phyloP scores from a whole-genome alignment of 2,797 vertebrate species.

The Lagodon rhomboides region DNA sequence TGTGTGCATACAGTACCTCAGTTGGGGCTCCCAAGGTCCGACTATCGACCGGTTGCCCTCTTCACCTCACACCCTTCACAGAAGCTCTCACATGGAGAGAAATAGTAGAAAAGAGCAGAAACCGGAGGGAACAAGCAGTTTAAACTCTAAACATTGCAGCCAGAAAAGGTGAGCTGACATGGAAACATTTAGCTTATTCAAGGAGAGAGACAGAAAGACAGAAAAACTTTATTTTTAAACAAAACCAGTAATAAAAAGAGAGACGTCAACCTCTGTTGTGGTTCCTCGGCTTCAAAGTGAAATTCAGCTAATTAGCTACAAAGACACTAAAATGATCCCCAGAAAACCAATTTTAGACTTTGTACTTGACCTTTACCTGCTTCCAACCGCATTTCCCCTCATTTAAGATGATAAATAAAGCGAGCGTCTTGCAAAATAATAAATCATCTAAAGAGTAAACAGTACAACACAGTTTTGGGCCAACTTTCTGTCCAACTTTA shows the following conservation, averaged over 20 bases:
- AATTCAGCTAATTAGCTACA: background rate
- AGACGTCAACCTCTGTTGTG: background rate
- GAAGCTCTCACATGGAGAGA: slow-evolving; percentile 3
- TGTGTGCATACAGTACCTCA: slow-evolving; percentile 10
- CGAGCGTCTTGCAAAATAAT: background rate
- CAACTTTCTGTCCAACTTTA: background rate
- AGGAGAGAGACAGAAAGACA: background rate
- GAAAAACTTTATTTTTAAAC: background rate
- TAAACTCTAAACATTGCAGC: background rate
- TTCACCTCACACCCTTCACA: slow-evolving; percentile 46
- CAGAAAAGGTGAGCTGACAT: background rate
- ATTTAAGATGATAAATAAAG: too few relatives aligned
- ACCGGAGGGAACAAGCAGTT: background rate
- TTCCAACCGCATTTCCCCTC: background rate
- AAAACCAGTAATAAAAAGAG: background rate
- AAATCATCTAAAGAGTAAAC: background rate
- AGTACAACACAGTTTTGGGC: background rate
- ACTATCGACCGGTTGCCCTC: slow-evolving; percentile 47
- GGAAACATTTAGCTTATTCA: background rate
- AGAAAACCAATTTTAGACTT: background rate
- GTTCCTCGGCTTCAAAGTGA: background rate
- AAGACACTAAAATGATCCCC: background rate
- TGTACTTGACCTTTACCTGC: background rate
- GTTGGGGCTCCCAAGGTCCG: slow-evolving; percentile 37
- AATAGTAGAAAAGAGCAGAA: background rate